Percentiles rank a stretch among this genome's conserved stretches.
Conservation (phyloP, 2,888 invertebrate genomes). For the Synergus laeviventris region DNA sequence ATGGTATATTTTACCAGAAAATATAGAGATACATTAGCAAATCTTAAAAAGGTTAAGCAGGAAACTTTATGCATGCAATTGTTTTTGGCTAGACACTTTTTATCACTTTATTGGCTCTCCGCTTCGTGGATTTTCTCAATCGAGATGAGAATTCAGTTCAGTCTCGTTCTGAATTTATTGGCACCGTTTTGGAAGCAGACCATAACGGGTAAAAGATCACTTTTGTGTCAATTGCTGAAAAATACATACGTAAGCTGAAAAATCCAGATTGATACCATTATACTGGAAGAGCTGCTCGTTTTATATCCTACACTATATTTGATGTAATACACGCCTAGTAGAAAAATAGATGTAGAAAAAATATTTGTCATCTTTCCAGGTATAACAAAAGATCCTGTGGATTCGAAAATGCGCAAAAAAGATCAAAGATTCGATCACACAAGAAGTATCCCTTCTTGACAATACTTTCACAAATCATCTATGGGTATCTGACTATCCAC, state of each 20-base stretch:
- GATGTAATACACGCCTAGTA: background rate
- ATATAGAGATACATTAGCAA: background rate
- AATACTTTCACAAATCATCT: background rate
- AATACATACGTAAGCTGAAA: background rate
- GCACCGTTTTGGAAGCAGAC: background rate
- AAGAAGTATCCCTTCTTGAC: slow-evolving; percentile 6
- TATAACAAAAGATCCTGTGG: background rate
- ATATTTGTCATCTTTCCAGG: background rate
- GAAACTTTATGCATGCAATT: background rate
- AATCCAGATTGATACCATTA: background rate
- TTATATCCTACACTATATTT: background rate
- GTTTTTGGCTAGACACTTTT: slow-evolving; percentile 6
- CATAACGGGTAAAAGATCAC: background rate
- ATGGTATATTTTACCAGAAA: background rate
- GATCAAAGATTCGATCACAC: slow-evolving; percentile 11
- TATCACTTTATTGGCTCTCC: slow-evolving; percentile 1
- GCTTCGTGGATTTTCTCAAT: background rate
- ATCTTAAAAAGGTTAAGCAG: background rate
- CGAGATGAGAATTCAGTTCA: background rate
- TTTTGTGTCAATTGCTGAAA: background rate
- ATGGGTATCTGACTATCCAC: background rate
- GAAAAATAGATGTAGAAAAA: background rate
- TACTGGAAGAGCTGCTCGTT: background rate
- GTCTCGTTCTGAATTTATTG: slow-evolving; percentile 1
- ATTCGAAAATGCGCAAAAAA: background rate